Base-by-base conservation (phyloP, 2,797 vertebrate genomes). In the Aselliscus stoliczkanus region DNA sequence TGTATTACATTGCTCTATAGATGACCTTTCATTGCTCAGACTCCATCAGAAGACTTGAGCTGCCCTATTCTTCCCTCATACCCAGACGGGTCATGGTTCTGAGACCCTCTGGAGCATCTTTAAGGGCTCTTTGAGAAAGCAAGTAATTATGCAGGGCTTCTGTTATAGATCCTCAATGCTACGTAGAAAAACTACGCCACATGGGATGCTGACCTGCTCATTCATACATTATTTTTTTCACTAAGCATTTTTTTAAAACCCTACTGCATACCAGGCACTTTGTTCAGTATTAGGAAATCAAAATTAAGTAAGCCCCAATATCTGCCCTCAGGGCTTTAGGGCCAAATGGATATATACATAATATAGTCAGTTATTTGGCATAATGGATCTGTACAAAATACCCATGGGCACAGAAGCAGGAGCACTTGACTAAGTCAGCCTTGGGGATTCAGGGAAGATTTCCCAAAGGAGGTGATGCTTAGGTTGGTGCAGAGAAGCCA, bases 21-120 rank as follows among this genome's bases (percentile, higher is more conserved):
- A 86, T 94, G 97, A 94, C 84, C 88, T 94, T 86, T 93, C 47
- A 69, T 79, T 70, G 77, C 44, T 97, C 39, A 90, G 77, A 94
- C 44, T 73, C 56, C n/a, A 39, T 92, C 79, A 85, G 92, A 92
- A 86, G 87, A 56, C 31, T 60, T 12, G 58, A 82, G 31, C 47
- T 82, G 47, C 37, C 21, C 29, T 89, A 18, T 77, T 92, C 58
- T 67, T 80, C 4, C 23, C 27, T n/a, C 0, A 47, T 58, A 85
- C 31, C 21, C 29, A 67, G 31, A 72, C 50, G 15, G 23, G 2
- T 58, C 39, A 54, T 76, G 9, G 20, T 80, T 90, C 47, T 88
- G 39, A 79, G 62, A 85, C 69, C 17, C 80, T n/a, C 15, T 1
- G 42, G 27, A n/a, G 12, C 39, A 75, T 73, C n/a, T 89, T 93